Base-by-base conservation (phyloP, 2,797 vertebrate species). In the Pteronotus mesoamericanus region DNA sequence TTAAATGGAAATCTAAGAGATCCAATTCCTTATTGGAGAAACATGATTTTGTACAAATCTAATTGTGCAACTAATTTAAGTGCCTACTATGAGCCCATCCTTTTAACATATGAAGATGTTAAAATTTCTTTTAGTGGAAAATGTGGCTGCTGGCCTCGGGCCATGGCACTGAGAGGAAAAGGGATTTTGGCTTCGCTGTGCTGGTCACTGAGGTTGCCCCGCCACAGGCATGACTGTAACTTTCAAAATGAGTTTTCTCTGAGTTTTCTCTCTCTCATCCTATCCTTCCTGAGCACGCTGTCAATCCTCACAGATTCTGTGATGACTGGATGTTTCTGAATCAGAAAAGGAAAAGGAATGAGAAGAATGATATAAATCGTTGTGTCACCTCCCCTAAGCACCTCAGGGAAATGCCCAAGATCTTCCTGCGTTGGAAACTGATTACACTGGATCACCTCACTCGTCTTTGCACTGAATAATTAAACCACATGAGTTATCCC, bases 301-400 rank as follows among this genome's bases (percentile, higher is more conserved):
- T 78, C 68, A 59, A 34, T 61, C 75, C 61, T 75, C 44, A 53
- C 0, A 87, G 86, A 89, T 46, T 94, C 86, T 88, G 68, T 95
- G 96, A 96, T 89, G 89, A 96, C 92, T n/a, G 24, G n/a, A n/a
- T n/a, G 93, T 92, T 96, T 96, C 48, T 55, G 82, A 93, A 80
- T 94, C 92, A 48, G 87, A 61, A 94, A 97, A 92, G 42, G 59
- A 84, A 94, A 69, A 77, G 42, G 44, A 92, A 88, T 14, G 18
- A 74, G 75, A 44, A 88, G 78, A 64, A 85, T 82, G 44, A 51
- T 51, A 46, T 12, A 24, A 37, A 78, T 66, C 57, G 34, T 42
- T 1, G 2, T 3, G 15, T 48, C 32, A 37, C 51, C 37, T 89
- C 82, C 94, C 48, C 22, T 2, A 10, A 34, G 87, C 61, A 48